phyloP scores from a whole-genome alignment of 1,140 invertebrate genomes.

The Euglossa dilemma region DNA sequence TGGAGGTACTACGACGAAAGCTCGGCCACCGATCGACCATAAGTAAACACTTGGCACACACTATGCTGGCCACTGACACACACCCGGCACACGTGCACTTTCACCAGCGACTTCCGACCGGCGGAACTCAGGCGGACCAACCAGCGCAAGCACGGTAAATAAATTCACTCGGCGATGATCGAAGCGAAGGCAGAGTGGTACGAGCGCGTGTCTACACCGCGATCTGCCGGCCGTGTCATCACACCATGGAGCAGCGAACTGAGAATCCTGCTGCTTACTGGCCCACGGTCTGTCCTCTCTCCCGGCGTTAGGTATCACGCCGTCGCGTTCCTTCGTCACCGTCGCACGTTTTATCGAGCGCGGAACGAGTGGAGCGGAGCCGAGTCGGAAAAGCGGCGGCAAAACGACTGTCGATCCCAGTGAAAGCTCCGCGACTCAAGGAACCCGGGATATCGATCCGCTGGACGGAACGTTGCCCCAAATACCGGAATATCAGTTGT shows the following conservation, averaged over 20 bases:
- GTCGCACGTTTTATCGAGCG: constrained; percentile 18
- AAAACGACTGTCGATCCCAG: constrained; percentile 29
- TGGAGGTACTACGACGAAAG: constrained; percentile 8
- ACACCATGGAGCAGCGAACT: neutral
- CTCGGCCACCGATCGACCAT: constrained; percentile 32
- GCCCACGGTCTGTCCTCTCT: neutral
- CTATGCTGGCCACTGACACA: constrained; percentile 4
- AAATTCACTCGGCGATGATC: constrained; percentile 4
- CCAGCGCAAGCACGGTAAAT: neutral
- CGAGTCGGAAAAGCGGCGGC: constrained; percentile 14
- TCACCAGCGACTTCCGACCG: neutral
- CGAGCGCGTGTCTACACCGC: too few species aligned
- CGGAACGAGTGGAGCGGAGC: neutral
- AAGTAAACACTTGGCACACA: constrained; percentile 31
- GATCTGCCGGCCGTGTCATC: too few species aligned
- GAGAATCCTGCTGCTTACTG: too few species aligned
- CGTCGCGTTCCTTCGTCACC: neutral
- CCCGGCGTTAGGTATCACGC: neutral
- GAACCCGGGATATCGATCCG: constrained; percentile 50
- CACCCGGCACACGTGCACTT: constrained; percentile 8
- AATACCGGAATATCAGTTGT: constrained; percentile 47
- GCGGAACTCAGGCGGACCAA: neutral
- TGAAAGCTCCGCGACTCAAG: neutral
- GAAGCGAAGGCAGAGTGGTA: neutral
- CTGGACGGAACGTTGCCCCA: constrained; percentile 35